phyloP scores from a whole-genome alignment of 2,797 vertebrate species.

The Karalla daura region DNA sequence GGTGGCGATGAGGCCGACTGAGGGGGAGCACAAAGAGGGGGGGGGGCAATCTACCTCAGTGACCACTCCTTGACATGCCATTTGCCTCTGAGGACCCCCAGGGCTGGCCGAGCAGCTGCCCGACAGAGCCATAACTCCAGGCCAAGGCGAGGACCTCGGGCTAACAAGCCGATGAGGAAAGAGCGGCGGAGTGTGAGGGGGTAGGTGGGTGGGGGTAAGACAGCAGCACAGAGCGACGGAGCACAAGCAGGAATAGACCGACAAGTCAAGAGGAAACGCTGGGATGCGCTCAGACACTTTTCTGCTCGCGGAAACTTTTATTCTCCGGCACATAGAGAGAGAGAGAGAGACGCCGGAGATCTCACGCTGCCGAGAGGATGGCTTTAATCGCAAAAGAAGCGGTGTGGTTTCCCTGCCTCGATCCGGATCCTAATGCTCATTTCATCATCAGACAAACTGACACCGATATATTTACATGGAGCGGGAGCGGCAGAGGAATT shows the following conservation, averaged over 20 bases:
- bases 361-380: slow-evolving; percentile 58
- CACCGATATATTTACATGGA: slow-evolving; percentile 85
- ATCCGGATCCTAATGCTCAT: slow-evolving; percentile 72
- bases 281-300: slow-evolving; percentile 64
- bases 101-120: slow-evolving; percentile 77
- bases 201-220: no score
- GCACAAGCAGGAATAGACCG: slow-evolving; percentile 59
- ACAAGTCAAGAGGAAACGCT: slow-evolving; percentile 62
- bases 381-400: slow-evolving; percentile 75
- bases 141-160: slow-evolving; percentile 71
- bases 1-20: slow-evolving; percentile 55
- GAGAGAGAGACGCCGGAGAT: slow-evolving; percentile 61
- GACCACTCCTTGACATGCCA: slow-evolving; percentile 84
- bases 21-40: slow-evolving; percentile 47
- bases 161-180: slow-evolving; percentile 75
- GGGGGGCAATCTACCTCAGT: slow-evolving; percentile 69
- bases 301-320: slow-evolving; percentile 65
- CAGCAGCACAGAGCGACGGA: slow-evolving; percentile 39
- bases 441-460: slow-evolving; percentile 84
- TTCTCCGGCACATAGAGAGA: slow-evolving; percentile 55
- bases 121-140: slow-evolving; percentile 78
- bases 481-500: slow-evolving; percentile 76
- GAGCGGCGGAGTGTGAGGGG: slow-evolving; percentile 49
- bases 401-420: slow-evolving; percentile 59
- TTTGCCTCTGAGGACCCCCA: slow-evolving; percentile 81